These are phyloP conservation scores for Papilio glaucus DNA, from an alignment of 1,140 invertebrate genomes.

Conservation along the genomic window DNA sequence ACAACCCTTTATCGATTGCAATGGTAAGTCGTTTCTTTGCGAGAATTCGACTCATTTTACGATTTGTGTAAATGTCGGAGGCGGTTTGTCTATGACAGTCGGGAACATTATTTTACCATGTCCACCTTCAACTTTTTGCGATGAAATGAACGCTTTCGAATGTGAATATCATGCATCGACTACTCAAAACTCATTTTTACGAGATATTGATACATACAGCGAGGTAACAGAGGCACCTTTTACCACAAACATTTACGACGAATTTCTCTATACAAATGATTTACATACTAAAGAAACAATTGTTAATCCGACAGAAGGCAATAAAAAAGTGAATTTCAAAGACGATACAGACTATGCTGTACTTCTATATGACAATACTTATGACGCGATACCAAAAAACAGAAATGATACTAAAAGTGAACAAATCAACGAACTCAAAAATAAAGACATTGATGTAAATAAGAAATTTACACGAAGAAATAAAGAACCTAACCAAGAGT, in stretches of 20 bases:
- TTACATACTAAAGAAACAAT: neutral
- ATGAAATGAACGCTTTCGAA: constrained; percentile 64
- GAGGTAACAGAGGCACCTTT: neutral
- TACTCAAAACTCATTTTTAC: constrained; percentile 37
- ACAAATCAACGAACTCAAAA: neutral
- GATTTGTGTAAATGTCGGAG: constrained; percentile 78
- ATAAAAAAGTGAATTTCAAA: neutral
- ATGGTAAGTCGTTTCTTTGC: constrained; percentile 76
- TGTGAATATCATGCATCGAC: constrained; percentile 64
- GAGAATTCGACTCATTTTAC: constrained; percentile 77
- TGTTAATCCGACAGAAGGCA: neutral
- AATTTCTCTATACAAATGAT: neutral
- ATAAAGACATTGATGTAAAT: neutral
- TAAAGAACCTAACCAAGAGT: neutral
- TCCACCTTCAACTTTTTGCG: constrained; percentile 64
- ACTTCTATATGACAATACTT: neutral
- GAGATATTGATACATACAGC: constrained; percentile 40
- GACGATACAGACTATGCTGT: constrained; percentile 1
- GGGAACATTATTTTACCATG: constrained; percentile 70
- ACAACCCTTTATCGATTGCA: constrained; percentile 63
- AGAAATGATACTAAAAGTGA: neutral
- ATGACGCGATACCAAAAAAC: neutral
- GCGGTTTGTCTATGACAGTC: constrained; percentile 66
- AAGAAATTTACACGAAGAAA: constrained; percentile 1
- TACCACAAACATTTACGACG: constrained; percentile 4